phyloP scores from a whole-genome alignment of 2,113 vertebrate species.

The Heloderma charlesbogerti region DNA sequence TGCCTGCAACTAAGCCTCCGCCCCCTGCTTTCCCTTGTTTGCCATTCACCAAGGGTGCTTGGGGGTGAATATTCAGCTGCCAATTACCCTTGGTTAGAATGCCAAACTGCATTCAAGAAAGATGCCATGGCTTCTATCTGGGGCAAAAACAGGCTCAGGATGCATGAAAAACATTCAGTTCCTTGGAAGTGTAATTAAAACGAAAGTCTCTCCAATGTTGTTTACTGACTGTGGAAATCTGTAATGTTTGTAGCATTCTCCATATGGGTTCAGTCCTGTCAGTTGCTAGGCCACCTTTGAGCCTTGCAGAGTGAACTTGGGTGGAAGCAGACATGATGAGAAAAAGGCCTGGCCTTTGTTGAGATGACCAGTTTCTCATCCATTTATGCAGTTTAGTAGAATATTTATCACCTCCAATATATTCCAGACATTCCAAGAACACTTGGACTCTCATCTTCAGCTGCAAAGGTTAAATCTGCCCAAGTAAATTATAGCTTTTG shows the following conservation, averaged over 20 bases:
- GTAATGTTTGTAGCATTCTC: background rate
- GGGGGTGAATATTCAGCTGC: background rate
- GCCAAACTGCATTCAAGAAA: background rate
- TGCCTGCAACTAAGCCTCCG: background rate
- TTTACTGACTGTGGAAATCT: background rate
- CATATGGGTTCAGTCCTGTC: background rate
- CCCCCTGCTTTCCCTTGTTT: background rate
- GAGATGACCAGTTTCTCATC: background rate
- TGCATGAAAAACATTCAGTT: background rate
- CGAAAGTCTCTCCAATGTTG: background rate
- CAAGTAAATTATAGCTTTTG: constrained; percentile 39
- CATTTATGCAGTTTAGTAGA: rapidly evolving
- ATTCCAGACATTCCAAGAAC: background rate
- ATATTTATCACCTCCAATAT: rapidly evolving
- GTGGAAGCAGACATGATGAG: background rate
- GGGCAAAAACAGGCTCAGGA: background rate
- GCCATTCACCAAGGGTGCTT: background rate
- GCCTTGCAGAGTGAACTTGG: background rate
- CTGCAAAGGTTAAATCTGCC: background rate
- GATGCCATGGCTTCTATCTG: background rate
- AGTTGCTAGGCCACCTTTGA: background rate
- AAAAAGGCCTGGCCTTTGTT: background rate
- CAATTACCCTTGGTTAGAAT: background rate
- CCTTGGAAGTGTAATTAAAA: background rate
- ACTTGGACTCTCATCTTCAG: background rate